phyloP scores from a whole-genome alignment of 2,888 invertebrate species.

The Hybos culiciformis region DNA sequence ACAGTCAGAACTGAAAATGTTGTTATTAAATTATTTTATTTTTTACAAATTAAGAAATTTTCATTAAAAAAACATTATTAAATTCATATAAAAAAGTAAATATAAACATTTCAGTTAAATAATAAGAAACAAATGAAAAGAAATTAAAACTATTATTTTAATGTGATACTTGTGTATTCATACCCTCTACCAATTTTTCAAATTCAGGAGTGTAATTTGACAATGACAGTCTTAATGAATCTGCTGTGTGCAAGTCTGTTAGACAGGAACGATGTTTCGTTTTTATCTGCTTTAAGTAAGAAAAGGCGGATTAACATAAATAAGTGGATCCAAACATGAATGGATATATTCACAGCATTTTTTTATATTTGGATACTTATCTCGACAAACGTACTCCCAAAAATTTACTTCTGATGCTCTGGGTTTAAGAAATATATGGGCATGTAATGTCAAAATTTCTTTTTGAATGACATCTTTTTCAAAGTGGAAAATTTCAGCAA shows the following conservation, averaged over 20 bases:
- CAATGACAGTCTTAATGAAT: not conserved
- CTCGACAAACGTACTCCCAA: not conserved
- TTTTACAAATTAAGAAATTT: not conserved
- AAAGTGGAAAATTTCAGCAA: not conserved
- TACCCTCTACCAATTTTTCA: not conserved
- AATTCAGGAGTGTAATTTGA: not conserved
- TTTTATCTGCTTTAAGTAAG: not conserved
- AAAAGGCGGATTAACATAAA: not conserved
- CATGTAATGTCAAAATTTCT: not conserved
- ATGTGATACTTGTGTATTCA: not conserved
- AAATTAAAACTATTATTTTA: not conserved
- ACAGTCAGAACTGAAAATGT: not conserved
- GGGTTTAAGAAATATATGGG: not conserved
- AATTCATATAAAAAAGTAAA: not conserved
- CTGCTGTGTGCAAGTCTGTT: not conserved
- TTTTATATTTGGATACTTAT: too few species aligned
- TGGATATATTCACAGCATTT: not conserved
- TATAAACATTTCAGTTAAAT: not conserved
- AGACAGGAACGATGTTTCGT: not conserved
- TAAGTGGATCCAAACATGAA: not conserved
- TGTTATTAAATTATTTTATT: not conserved
- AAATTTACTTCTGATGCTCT: not conserved
- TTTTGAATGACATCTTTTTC: not conserved
- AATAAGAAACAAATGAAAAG: not conserved
- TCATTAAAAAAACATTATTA: not conserved